phyloP scores from a whole-genome alignment of 2,113 vertebrate genomes.

The Mustela nigripes region DNA sequence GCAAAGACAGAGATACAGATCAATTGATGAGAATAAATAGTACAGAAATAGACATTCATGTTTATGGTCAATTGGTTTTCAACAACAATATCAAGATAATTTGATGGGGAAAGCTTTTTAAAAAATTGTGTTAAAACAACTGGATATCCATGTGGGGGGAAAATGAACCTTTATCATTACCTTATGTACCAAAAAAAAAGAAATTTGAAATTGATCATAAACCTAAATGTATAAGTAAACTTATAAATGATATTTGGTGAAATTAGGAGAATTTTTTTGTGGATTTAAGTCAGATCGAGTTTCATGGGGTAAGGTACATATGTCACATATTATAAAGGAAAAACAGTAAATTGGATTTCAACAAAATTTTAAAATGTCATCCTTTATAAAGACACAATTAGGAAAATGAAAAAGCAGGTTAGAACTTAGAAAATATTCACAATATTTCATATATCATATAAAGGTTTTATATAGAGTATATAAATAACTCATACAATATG shows the following conservation, averaged over 20 bases:
- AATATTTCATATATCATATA: background rate
- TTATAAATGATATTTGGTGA: background rate
- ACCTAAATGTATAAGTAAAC: background rate
- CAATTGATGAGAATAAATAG: background rate
- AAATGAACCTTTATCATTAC: background rate
- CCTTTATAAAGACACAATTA: background rate
- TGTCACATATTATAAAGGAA: background rate
- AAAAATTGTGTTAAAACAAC: background rate
- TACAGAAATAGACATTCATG: background rate
- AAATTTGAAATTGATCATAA: slow-evolving; percentile 3
- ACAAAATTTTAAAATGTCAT: background rate
- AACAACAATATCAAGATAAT: background rate
- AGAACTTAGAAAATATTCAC: background rate
- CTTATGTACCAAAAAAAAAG: background rate
- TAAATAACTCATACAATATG: background rate
- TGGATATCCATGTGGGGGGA: background rate
- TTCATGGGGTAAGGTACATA: background rate
- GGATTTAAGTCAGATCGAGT: too few relatives aligned
- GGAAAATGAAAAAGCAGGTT: background rate
- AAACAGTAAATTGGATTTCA: slow-evolving; percentile 32
- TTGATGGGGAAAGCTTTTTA: background rate
- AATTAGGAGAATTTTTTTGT: background rate
- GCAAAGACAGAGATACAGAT: background rate
- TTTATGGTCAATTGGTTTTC: background rate
- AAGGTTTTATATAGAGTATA: background rate